Percentiles rank a stretch among this genome's conserved stretches.
Conservation (phyloP, 2,888 invertebrate genomes). For the Vanessa cardui region DNA sequence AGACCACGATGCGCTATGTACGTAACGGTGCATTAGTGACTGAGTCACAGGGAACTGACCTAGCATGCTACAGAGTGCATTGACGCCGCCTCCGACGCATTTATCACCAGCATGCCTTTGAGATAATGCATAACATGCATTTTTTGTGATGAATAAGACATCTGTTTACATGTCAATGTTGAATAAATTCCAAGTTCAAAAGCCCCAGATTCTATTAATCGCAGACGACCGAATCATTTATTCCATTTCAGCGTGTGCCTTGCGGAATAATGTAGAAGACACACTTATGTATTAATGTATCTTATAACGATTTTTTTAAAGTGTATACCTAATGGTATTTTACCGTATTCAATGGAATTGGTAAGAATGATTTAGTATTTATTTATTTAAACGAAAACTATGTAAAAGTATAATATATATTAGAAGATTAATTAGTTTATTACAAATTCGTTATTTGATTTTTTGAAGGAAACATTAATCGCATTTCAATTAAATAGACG, state of each 20-base stretch:
- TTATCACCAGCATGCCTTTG: slow-evolving; percentile 78
- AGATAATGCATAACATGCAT: slow-evolving; percentile 76
- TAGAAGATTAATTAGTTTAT: too few species aligned
- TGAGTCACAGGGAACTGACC: slow-evolving; percentile 82
- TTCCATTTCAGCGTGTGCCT: slow-evolving; percentile 21
- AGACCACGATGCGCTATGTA: slow-evolving; percentile 69
- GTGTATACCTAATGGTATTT: too few species aligned
- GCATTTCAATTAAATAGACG: too few species aligned
- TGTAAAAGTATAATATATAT: too few species aligned
- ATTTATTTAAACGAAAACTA: too few species aligned
- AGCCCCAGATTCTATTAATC: slow-evolving; percentile 49
- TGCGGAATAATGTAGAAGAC: slow-evolving; percentile 25
- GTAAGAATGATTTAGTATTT: too few species aligned
- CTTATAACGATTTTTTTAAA: too few species aligned
- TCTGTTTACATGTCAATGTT: slow-evolving; percentile 60
- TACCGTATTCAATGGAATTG: too few species aligned
- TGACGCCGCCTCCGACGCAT: slow-evolving; percentile 74
- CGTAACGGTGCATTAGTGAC: slow-evolving; percentile 77
- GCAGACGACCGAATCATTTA: slow-evolving; percentile 40
- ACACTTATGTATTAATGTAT: background rate
- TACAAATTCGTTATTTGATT: too few species aligned
- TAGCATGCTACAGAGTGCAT: slow-evolving; percentile 80
- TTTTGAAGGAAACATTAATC: too few species aligned
- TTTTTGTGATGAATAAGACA: slow-evolving; percentile 76
- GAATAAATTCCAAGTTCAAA: slow-evolving; percentile 65